Evolutionary conservation across 2,797 vertebrate species (phyloP).

Genomic region (Naso thynnoides): DNA sequence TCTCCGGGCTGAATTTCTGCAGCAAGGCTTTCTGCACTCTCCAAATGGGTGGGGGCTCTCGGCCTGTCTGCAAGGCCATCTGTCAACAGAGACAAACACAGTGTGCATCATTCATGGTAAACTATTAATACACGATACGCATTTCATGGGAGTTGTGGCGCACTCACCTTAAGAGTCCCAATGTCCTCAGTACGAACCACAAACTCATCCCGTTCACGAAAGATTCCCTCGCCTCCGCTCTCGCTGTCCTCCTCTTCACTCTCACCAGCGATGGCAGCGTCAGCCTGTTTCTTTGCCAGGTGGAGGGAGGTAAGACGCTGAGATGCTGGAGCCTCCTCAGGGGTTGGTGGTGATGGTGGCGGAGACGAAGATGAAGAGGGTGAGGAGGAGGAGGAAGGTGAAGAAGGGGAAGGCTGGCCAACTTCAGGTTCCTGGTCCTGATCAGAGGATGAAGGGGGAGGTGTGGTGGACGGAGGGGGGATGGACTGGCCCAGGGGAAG

Average conservation of each 20-base stretch:
- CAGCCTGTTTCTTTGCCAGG: slow-evolving; percentile 91
- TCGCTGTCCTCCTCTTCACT: slow-evolving; percentile 92
- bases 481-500: slow-evolving; percentile 79
- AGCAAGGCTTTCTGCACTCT: slow-evolving; percentile 94
- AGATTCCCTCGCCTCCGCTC: slow-evolving; percentile 92
- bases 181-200: slow-evolving; percentile 92
- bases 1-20: slow-evolving; percentile 95
- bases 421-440: slow-evolving; percentile 67
- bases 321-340: slow-evolving; percentile 85
- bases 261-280: slow-evolving; percentile 90
- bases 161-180: slow-evolving; percentile 90
- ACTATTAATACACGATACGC: background rate
- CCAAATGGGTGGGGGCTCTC: slow-evolving; percentile 94
- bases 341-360: slow-evolving; percentile 85
- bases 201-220: slow-evolving; percentile 92
- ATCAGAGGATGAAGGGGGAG: slow-evolving; percentile 77
- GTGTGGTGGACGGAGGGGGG: slow-evolving; percentile 76
- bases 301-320: slow-evolving; percentile 88
- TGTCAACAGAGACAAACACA: slow-evolving; percentile 54
- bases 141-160: background rate
- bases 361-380: slow-evolving; percentile 69
- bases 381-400: slow-evolving; percentile 52
- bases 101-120: background rate
- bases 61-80: slow-evolving; percentile 92
- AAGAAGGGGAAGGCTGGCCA: slow-evolving; percentile 63